Base-by-base conservation (phyloP, 2,113 vertebrate species). In the Opisthocomus hoazin region DNA sequence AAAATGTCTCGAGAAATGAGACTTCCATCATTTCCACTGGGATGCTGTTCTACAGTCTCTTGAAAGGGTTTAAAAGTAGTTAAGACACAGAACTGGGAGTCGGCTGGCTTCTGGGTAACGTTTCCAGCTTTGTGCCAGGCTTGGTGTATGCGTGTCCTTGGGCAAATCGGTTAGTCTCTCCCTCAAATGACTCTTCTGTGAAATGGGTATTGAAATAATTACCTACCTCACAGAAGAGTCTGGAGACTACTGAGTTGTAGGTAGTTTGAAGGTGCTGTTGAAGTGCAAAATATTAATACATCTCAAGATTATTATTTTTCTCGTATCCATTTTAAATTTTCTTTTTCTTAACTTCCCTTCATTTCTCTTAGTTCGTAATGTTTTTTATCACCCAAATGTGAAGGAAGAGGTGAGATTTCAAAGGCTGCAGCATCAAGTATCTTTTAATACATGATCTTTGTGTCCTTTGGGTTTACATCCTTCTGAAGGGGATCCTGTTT, bases 351-450 rank as follows among this genome's bases (percentile, higher is more conserved):
- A 97, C 96, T 95, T 97, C 92, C 96, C 92, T 96, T 96, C 91
- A 29, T 97, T 95, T 96, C 91, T 96, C 96, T 95, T 96, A 92
- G 95, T 97, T 93, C 94, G 89, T 96, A 96, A 97, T 96, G 94
- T 96, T 96, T 96, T 97, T 95, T 96, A 96, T 96, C 89, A 95
- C 94, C 87, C 95, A 96, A 95, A 94, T 96, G 94, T 94, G 96
- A 97, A 97, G 95, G 96, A 97, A 96, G 95, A 97, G 94, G 91
- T 97, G 95, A 95, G 95, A 96, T 97, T 96, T 96, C 95, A 96
- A 96, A 95, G 94, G 94, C 94, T 97, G 95, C 94, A 94, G 87
- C 96, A 92, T 96, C 96, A 97, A 92, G 89, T 97, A 34, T 96
- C 94, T 96, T 97, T 96, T 96, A 89, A 85, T 95, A 95, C 96